These are phyloP conservation scores for Drosophila colorata DNA, from an alignment of 2,888 invertebrate species.

Conservation along the genomic window DNA sequence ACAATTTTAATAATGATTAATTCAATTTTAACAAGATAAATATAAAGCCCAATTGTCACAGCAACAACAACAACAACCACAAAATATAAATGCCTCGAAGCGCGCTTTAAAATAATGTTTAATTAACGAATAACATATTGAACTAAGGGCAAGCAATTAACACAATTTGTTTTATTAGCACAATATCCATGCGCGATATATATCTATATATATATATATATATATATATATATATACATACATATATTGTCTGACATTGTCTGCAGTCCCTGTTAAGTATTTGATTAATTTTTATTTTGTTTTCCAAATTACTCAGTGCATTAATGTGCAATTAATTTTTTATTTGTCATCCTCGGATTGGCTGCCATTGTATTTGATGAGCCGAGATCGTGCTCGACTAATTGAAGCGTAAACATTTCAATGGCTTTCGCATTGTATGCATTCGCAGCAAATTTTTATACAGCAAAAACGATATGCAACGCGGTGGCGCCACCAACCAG, in stretches of 20 bases:
- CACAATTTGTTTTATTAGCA: slow-evolving; percentile 59
- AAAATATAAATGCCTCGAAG: neutral
- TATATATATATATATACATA: neutral
- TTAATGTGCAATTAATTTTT: slow-evolving; percentile 69
- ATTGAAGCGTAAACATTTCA: slow-evolving; percentile 75
- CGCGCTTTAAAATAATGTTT: slow-evolving; percentile 48
- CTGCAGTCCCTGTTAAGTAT: slow-evolving; percentile 18
- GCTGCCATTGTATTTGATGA: slow-evolving; percentile 21
- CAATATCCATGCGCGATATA: slow-evolving; percentile 8
- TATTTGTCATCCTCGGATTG: slow-evolving; percentile 46
- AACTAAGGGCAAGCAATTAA: slow-evolving; percentile 63
- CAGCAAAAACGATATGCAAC: slow-evolving; percentile 24
- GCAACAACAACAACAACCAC: neutral
- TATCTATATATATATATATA: neutral
- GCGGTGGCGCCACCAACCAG: slow-evolving; percentile 19
- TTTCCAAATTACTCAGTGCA: slow-evolving; percentile 41
- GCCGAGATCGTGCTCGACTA: slow-evolving; percentile 43
- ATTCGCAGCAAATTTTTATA: slow-evolving; percentile 42
- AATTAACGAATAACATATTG: slow-evolving; percentile 70
- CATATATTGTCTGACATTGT: neutral
- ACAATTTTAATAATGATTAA: slow-evolving; percentile 57
- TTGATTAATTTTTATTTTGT: slow-evolving; percentile 38
- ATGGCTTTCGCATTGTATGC: slow-evolving; percentile 37
- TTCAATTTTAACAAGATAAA: slow-evolving; percentile 53
- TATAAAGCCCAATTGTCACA: slow-evolving; percentile 3